Evolutionary conservation across 2,888 invertebrate genomes (phyloP), one percentile per base, ranked within the genome.

Genomic region (Xylota segnis): DNA sequence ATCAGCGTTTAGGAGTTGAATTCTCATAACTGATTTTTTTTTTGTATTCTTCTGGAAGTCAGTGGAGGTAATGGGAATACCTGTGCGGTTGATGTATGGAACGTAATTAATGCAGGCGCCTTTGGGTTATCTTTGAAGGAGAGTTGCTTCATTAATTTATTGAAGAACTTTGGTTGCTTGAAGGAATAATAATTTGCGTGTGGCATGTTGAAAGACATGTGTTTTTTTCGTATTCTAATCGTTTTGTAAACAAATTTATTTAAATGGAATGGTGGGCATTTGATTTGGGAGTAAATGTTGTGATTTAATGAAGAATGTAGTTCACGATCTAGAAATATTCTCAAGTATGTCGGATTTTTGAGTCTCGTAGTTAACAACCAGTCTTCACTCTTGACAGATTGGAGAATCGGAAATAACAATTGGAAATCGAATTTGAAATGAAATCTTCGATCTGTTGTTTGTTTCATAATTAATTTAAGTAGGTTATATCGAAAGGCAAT

Each of bases 21-120:
- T 81, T 75, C 84, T 29, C 45, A 77, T 71, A 61, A 52, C 32
- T 71, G 70, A 54, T 77, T 78, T 58, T 34, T 45, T 61, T n/a
- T n/a, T 18, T 27, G 16, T 61, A 27, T 18, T 18, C 59, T 43
- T 18, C 59, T 43, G 14, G n/a, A 29, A 32, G n/a, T 52, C 5
- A 18, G 9, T 43, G 14, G 10, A 12, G 12, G 45, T 10, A 34
- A n/a, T 45, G 12, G 29, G 7, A 29, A 34, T 66, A 68, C 59
- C 61, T 79, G 83, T 79, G 70, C 54, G 82, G 82, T 72, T 86
- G 86, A 86, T 77, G 76, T 72, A 86, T 86, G 56, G 68, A 63
- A 47, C 10, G 66, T 82, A 86, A 86, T 86, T 86, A 86, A 86
- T 86, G 76, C 86, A 82, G 82, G 40, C 86, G 86, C 86, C 86